phyloP scores from a whole-genome alignment of 2,888 invertebrate species.

The Sipha maydis region DNA sequence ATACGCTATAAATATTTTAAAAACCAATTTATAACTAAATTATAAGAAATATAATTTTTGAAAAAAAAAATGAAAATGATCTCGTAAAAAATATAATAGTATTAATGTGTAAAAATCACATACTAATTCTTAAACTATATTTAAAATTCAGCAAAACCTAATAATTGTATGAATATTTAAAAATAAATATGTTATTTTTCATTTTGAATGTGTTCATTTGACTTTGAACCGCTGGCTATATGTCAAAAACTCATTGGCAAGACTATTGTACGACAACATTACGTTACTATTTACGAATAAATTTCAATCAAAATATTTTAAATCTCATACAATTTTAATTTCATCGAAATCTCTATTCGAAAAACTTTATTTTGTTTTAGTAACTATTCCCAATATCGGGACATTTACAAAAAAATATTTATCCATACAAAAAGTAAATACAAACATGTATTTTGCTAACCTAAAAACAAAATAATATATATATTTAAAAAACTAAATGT shows the following conservation, averaged over 20 bases:
- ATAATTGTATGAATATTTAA: constrained; percentile 51
- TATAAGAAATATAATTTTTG: too few species aligned
- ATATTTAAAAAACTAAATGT: too few species aligned
- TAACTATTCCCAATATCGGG: too few species aligned
- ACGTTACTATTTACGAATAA: constrained; percentile 22
- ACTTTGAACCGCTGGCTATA: constrained; percentile 50
- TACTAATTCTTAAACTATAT: constrained; percentile 19
- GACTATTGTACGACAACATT: constrained; percentile 10
- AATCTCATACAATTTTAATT: background rate
- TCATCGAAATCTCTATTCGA: too few species aligned
- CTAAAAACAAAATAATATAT: too few species aligned
- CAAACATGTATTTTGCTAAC: too few species aligned
- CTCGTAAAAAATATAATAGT: background rate
- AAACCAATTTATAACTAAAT: too few species aligned
- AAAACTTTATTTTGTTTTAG: too few species aligned
- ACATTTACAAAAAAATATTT: too few species aligned
- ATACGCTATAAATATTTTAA: background rate
- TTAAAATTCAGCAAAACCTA: constrained; percentile 47
- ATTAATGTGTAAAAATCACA: background rate
- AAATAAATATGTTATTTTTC: constrained; percentile 56
- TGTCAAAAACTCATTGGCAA: constrained; percentile 51
- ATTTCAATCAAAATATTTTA: constrained; percentile 21
- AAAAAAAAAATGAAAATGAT: background rate
- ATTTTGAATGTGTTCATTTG: constrained; percentile 55
- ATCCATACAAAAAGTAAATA: too few species aligned